Percentiles rank a stretch among this genome's conserved stretches.
phyloP scores from a whole-genome alignment of 2,113 vertebrate genomes.

The Microcebus jonahi region DNA sequence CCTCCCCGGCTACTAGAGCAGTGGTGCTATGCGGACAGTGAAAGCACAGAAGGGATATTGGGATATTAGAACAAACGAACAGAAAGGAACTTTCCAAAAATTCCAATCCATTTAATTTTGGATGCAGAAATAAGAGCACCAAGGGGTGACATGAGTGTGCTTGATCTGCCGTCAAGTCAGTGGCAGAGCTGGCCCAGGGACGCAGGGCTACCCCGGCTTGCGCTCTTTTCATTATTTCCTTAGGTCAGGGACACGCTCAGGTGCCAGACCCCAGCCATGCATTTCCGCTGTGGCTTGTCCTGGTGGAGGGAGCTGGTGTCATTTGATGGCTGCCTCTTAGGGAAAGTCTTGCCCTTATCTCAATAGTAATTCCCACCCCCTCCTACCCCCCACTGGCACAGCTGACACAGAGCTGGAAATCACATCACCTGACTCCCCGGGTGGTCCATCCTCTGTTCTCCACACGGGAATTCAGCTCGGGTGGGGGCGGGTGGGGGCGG shows the following conservation, averaged over 20 bases:
- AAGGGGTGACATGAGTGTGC: not conserved
- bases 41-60: not conserved
- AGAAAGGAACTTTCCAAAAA: not conserved
- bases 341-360: not conserved
- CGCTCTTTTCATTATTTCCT: not conserved
- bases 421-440: accelerated
- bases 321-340: not conserved
- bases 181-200: not conserved
- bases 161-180: accelerated
- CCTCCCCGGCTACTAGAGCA: not conserved
- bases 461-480: not conserved
- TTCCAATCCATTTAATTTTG: not conserved
- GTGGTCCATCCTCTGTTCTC: no score
- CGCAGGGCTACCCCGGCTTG: not conserved
- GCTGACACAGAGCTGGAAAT: not conserved
- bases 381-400: not conserved
- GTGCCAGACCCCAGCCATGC: accelerated
- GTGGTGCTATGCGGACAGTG: not conserved
- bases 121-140: not conserved
- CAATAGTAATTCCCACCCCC: not conserved
- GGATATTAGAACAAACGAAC: not conserved
- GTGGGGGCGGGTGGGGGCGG: not conserved
- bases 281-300: no score
- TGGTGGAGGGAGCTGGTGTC: not conserved
- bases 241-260: not conserved